Evolutionary conservation across 2,888 invertebrate genomes (phyloP).

Genomic region (Tetramorium bicarinatum): DNA sequence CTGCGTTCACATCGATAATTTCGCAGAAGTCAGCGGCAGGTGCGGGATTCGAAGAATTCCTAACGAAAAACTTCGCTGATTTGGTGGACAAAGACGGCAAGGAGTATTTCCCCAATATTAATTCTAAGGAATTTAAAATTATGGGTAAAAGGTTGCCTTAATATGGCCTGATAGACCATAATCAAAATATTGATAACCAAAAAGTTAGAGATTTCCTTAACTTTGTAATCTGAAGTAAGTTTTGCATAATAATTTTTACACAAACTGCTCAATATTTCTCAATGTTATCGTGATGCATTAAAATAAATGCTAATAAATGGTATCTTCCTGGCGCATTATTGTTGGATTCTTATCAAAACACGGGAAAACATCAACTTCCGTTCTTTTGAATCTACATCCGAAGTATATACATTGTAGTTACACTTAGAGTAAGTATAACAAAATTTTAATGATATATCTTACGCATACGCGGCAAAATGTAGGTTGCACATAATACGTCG

Average conservation of each 20-base stretch:
- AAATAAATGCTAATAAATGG: neutral
- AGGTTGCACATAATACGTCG: neutral
- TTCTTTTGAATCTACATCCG: conserved; percentile 28
- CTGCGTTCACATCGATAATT: conserved; percentile 75
- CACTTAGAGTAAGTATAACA: conserved; percentile 40
- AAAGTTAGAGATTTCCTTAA: neutral
- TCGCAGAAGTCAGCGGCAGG: conserved; percentile 77
- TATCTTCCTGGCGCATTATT: conserved; percentile 30
- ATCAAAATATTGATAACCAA: neutral
- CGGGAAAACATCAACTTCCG: conserved; percentile 27
- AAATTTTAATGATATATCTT: conserved; percentile 34
- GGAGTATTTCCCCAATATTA: conserved; percentile 71
- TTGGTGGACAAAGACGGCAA: conserved; percentile 71
- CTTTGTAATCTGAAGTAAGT: neutral
- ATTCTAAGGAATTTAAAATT: conserved; percentile 70
- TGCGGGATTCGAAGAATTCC: conserved; percentile 73
- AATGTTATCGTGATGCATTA: neutral
- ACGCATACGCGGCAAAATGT: conserved; percentile 1
- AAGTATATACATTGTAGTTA: conserved; percentile 27
- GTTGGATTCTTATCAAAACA: conserved; percentile 29
- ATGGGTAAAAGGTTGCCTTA: conserved; percentile 72
- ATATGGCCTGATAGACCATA: neutral
- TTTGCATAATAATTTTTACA: neutral
- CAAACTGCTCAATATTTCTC: neutral
- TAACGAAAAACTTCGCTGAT: conserved; percentile 65